Evolutionary conservation across 2,888 invertebrate species (phyloP).

Genomic region (Pilophorus perplexus): DNA sequence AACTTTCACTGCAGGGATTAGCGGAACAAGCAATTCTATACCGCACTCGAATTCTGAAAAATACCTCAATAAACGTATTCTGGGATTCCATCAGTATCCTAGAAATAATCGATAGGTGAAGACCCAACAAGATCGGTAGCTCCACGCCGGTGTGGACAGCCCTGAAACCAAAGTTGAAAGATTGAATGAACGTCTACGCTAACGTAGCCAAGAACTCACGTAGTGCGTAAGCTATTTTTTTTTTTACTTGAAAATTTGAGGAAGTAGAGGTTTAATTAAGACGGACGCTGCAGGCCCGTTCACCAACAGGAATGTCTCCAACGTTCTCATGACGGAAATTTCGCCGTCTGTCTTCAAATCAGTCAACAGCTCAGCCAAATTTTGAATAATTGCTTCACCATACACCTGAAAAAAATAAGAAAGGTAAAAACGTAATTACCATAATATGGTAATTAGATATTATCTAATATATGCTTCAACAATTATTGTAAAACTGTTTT

Average conservation of each 20-base stretch:
- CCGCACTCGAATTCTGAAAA: no score
- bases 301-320: constrained; percentile 73
- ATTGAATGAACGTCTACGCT: background rate
- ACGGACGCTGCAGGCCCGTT: constrained; percentile 64
- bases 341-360: constrained; percentile 76
- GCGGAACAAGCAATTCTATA: no score
- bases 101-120: constrained; percentile 74
- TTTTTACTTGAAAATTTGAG: constrained; percentile 60
- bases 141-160: constrained; percentile 68
- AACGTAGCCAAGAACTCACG: no score
- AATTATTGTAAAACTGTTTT: no score
- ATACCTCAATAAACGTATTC: constrained; percentile 53
- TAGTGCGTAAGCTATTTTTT: no score
- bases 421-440: background rate
- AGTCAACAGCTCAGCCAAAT: constrained; percentile 68
- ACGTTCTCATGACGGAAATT: constrained; percentile 68
- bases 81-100: constrained; percentile 69
- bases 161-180: constrained; percentile 54
- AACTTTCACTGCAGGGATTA: no score
- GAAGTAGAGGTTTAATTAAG: constrained; percentile 64
- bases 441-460: background rate
- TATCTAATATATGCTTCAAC: background rate
- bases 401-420: constrained; percentile 56
- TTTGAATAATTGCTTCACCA: constrained; percentile 67
- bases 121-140: constrained; percentile 69